Evolutionary conservation across 2,888 invertebrate genomes (phyloP).

Genomic region (Junonia oenone): DNA sequence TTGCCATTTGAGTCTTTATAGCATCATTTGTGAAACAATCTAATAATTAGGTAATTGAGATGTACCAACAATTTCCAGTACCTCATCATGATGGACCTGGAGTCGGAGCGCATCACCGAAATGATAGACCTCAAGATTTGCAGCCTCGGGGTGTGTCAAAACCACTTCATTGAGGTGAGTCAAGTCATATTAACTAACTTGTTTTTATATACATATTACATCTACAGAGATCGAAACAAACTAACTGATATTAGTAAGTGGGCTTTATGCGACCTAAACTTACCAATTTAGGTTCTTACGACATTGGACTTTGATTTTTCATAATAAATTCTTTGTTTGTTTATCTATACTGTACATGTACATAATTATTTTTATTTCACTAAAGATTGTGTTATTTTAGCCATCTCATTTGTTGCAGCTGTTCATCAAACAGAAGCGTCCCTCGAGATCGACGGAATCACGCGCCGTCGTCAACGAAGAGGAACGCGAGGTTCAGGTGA

Average conservation of each 20-base stretch:
- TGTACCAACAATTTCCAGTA: slow-evolving; percentile 39
- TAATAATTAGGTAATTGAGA: background rate
- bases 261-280: too few relatives aligned
- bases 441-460: slow-evolving; percentile 34
- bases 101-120: slow-evolving; percentile 55
- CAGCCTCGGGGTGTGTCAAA: slow-evolving; percentile 44
- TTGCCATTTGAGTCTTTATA: too few relatives aligned
- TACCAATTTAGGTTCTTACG: too few relatives aligned
- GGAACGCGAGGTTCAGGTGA: slow-evolving; percentile 49
- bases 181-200: too few relatives aligned
- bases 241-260: background rate
- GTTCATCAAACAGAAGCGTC: slow-evolving; percentile 38
- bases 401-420: slow-evolving; percentile 37
- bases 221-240: too few relatives aligned
- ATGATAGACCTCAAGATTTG: slow-evolving; percentile 59
- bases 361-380: too few relatives aligned
- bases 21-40: too few relatives aligned
- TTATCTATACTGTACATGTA: too few relatives aligned
- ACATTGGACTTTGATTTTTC: too few relatives aligned
- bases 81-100: slow-evolving; percentile 54
- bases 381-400: background rate
- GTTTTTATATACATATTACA: too few relatives aligned
- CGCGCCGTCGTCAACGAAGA: slow-evolving; percentile 8
- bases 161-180: slow-evolving; percentile 50
- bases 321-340: too few relatives aligned